Base-by-base conservation (phyloP, 2,113 vertebrate genomes). In the Pimephales promelas region DNA sequence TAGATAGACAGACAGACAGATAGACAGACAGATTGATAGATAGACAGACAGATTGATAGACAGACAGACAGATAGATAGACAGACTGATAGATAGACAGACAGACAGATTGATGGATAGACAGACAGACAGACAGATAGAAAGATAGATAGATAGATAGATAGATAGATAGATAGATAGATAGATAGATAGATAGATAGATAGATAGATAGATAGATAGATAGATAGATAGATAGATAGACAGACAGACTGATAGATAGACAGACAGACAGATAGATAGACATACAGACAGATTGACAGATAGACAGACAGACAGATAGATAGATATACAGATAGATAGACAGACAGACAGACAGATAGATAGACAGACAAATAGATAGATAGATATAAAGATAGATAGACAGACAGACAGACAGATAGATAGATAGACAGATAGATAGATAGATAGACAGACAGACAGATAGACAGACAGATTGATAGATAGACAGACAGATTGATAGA, bases 361-460 rank as follows among this genome's bases (percentile, higher is more conserved):
- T 1, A 6, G 34, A 36, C 5, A 6, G 34, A 36, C 0, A 54
- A 16, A 20, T 1, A 36, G 16, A 52, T 14, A 49, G 47, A 49
- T 0, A 49, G 47, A 49, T 0, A 22, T 6, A 56, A 0, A 22
- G 18, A 22, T 0, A 5, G 13, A 49, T 2, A 1, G 4, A 52
- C 5, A 52, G 5, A 52, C 0, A 22, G 47, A 49, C 1, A 36
- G 36, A 7, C 6, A 36, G 36, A 36, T 0, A 7, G 5, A 36
- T 7, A 36, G 5, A 36, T 1, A 36, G 36, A 36, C 1, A 7
- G 36, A 36, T 1, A 7, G 36, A 36, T 1, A 36, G 36, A 36
- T 0, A 36, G 36, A 36, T 1, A 7, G 5, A 36, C 1, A 36
- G 36, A 36, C 1, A 36, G 36, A 36, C 0, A 36, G 36, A 36